Conservation (phyloP, 1,140 invertebrate species). For the Zaprionus gabonicus region DNA sequence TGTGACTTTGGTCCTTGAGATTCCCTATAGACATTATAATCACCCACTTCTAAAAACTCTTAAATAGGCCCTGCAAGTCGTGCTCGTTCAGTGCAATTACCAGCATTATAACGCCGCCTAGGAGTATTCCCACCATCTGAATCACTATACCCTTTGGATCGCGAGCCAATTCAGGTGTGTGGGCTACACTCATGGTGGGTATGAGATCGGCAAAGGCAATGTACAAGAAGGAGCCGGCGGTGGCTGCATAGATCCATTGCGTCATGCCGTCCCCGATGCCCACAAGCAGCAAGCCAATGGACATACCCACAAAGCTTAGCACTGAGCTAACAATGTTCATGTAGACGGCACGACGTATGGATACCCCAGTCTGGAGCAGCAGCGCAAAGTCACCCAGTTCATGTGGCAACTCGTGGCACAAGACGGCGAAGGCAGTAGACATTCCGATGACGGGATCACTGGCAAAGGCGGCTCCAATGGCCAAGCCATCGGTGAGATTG, state of each 20-base stretch:
- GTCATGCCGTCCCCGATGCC: conserved; percentile 88
- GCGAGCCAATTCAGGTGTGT: conserved; percentile 82
- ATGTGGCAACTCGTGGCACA: conserved; percentile 93
- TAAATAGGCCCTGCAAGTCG: conserved; percentile 87
- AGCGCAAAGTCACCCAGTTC: conserved; percentile 93
- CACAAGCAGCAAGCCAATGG: conserved; percentile 89
- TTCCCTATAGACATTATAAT: conserved; percentile 15
- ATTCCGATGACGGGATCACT: conserved; percentile 89
- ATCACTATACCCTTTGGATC: conserved; percentile 83
- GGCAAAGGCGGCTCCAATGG: conserved; percentile 92
- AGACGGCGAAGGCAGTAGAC: conserved; percentile 91
- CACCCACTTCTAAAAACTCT: conserved; percentile 50
- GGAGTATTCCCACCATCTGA: conserved; percentile 88
- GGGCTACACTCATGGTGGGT: conserved; percentile 86
- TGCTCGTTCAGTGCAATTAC: conserved; percentile 91
- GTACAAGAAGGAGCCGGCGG: conserved; percentile 93
- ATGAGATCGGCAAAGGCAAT: conserved; percentile 92
- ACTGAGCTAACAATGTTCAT: conserved; percentile 91
- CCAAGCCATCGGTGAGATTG: conserved; percentile 92
- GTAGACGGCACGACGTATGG: conserved; percentile 88
- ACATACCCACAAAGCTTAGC: conserved; percentile 90
- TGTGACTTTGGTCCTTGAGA: conserved; percentile 30
- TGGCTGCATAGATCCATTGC: conserved; percentile 91
- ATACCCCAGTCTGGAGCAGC: conserved; percentile 91
- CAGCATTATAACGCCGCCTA: conserved; percentile 90